Percentiles rank a stretch among this genome's conserved stretches.
These are phyloP conservation scores for Morpho deidamia DNA, from an alignment of 2,888 invertebrate species.

Conservation along the genomic window DNA sequence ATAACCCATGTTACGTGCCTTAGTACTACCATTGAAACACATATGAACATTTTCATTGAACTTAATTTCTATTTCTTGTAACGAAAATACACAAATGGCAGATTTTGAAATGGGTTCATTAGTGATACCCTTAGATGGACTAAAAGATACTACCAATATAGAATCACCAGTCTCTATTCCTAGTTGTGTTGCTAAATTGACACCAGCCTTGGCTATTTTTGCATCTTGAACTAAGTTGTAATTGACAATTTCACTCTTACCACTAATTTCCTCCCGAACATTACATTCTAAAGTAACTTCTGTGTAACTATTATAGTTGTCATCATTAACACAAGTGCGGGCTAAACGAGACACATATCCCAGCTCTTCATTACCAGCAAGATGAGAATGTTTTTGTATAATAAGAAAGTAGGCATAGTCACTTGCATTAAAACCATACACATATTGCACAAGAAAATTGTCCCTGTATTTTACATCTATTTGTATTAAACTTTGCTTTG, in stretches of 20 bases:
- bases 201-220: slow-evolving; percentile 90
- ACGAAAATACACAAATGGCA: slow-evolving; percentile 94
- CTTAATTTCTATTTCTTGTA: slow-evolving; percentile 93
- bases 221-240: slow-evolving; percentile 97
- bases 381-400: slow-evolving; percentile 94
- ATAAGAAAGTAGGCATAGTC: slow-evolving; percentile 97
- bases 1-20: slow-evolving; percentile 94
- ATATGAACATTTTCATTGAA: slow-evolving; percentile 98
- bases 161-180: slow-evolving; percentile 89
- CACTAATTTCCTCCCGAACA: slow-evolving; percentile 79
- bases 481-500: slow-evolving; percentile 89
- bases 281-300: slow-evolving; percentile 96
- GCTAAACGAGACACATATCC: slow-evolving; percentile 94
- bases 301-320: slow-evolving; percentile 97
- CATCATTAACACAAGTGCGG: slow-evolving; percentile 95
- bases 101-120: slow-evolving; percentile 90
- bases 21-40: slow-evolving; percentile 97
- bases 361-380: slow-evolving; percentile 91
- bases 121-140: slow-evolving; percentile 92
- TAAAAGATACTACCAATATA: slow-evolving; percentile 92
- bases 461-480: slow-evolving; percentile 96
- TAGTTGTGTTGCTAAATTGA: slow-evolving; percentile 88
- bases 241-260: slow-evolving; percentile 74
- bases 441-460: slow-evolving; percentile 96
- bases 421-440: slow-evolving; percentile 97